Base-by-base conservation (phyloP, 2,113 vertebrate species). In the Psittacus erithacus region DNA sequence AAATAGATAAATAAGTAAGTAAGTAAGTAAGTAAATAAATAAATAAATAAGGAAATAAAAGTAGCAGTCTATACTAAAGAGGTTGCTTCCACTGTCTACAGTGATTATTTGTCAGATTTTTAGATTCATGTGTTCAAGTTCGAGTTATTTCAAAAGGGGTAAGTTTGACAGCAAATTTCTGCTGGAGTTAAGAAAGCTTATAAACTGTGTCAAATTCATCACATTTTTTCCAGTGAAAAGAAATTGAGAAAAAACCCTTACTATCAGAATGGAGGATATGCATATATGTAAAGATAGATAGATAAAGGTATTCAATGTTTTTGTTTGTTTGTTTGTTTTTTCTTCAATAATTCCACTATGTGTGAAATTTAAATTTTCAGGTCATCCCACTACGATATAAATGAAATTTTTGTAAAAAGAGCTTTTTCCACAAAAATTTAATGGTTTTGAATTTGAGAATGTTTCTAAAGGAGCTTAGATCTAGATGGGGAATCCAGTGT, bases 201-300 rank as follows among this genome's bases (percentile, higher is more conserved):
- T 68, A 49, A 84, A 84, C 13, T 5, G 0, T 70, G 43, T 64
- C 55, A 33, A 76, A 64, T 91, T 68, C 1, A 84, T 41, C 38
- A 46, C 19, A 22, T 76, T 50, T 88, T 85, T 93, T 71, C 24
- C 17, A 46, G 10, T 64, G 44, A 19, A 86, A 88, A 69, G 16
- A 82, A 73, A 59, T 1, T 33, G 39, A 57, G 29, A 68, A 74
- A 69, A 84, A 76, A 9, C 1, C 0, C 0, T 0, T 24, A 52
- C 9, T 23, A 14, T 77, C 27, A 77, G 25, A 81, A 57, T 41
- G 31, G 23, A 73, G 9, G 24, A 33, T 39, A 57, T 20, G 3
- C 8, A 50, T 52, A 49, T 44, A 57, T n/a, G 10, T 20, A 86
- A 8, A 82, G 15, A 75, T 52, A 92, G 25, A 50, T 1, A 55